Evolutionary conservation across 2,797 vertebrate genomes (phyloP).

Genomic region (Apogon talboti): DNA sequence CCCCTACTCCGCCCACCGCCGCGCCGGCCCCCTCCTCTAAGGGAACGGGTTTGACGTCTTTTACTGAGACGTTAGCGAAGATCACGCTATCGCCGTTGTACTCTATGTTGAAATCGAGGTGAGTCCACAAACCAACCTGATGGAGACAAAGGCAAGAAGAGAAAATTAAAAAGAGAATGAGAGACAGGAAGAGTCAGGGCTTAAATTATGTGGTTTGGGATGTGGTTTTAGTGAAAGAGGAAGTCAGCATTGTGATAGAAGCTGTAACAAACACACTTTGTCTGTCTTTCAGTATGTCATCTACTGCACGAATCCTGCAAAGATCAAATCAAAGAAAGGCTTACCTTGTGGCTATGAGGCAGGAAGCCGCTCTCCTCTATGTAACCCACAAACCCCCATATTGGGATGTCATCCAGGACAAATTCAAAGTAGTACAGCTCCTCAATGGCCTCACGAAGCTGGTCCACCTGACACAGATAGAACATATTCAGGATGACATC

Average conservation of each 20-base stretch:
- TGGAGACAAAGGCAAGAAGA: background rate
- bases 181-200: background rate
- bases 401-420: slow-evolving; percentile 92
- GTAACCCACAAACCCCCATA: slow-evolving; percentile 94
- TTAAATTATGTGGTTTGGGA: background rate
- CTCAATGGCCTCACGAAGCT: slow-evolving; percentile 91
- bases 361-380: slow-evolving; percentile 94
- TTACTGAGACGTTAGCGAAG: slow-evolving; percentile 92
- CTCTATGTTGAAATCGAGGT: slow-evolving; percentile 93
- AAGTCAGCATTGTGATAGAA: slow-evolving; percentile 12
- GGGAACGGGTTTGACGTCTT: slow-evolving; percentile 91
- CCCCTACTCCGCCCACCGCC: slow-evolving; percentile 74
- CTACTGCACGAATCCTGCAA: background rate
- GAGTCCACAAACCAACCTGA: slow-evolving; percentile 92
- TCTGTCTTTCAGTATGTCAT: background rate
- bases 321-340: background rate
- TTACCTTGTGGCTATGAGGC: slow-evolving; percentile 92
- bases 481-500: background rate
- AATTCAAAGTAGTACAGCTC: slow-evolving; percentile 96
- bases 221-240: background rate
- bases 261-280: background rate
- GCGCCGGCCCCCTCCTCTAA: slow-evolving; percentile 85
- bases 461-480: slow-evolving; percentile 85
- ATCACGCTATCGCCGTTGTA: slow-evolving; percentile 90
- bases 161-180: background rate